Conservation (phyloP, 1,140 invertebrate species). For the Hydropsyche tenuis region DNA sequence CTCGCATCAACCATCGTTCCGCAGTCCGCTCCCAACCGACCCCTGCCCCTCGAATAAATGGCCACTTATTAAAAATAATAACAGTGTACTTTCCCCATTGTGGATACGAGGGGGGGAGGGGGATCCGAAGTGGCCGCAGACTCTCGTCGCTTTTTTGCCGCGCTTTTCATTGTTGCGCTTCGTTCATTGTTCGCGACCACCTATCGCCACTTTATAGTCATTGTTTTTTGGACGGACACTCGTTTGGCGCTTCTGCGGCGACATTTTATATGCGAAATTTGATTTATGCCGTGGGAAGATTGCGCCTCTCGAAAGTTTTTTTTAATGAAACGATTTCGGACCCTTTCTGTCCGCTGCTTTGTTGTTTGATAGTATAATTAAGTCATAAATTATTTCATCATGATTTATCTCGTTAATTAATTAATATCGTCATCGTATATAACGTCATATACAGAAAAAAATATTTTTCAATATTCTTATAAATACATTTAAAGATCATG, state of each 20-base stretch:
- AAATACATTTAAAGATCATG: too few relatives aligned
- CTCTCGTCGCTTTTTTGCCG: slow-evolving; percentile 11
- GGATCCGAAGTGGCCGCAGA: slow-evolving; percentile 37
- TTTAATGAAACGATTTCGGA: too few relatives aligned
- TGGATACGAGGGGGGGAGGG: not conserved
- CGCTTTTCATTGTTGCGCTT: slow-evolving; percentile 30
- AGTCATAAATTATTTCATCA: too few relatives aligned
- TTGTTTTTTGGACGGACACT: slow-evolving; percentile 34
- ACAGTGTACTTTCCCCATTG: slow-evolving; percentile 24
- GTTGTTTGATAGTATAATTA: too few relatives aligned
- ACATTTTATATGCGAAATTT: slow-evolving; percentile 36
- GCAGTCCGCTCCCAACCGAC: too few relatives aligned
- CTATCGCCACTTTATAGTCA: slow-evolving; percentile 5
- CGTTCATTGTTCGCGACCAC: slow-evolving; percentile 33
- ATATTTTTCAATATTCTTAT: too few relatives aligned
- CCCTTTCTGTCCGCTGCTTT: too few relatives aligned
- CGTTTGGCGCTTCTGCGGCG: slow-evolving; percentile 21
- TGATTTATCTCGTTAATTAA: too few relatives aligned
- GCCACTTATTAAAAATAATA: slow-evolving; percentile 44
- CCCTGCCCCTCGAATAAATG: slow-evolving; percentile 34
- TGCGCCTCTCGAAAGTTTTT: not conserved
- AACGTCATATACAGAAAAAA: too few relatives aligned
- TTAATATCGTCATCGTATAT: too few relatives aligned
- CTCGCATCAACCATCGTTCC: too few relatives aligned
- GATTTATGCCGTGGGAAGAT: slow-evolving; percentile 47